Conservation (phyloP, 2,888 invertebrate genomes). For the Polyploca ridens region DNA sequence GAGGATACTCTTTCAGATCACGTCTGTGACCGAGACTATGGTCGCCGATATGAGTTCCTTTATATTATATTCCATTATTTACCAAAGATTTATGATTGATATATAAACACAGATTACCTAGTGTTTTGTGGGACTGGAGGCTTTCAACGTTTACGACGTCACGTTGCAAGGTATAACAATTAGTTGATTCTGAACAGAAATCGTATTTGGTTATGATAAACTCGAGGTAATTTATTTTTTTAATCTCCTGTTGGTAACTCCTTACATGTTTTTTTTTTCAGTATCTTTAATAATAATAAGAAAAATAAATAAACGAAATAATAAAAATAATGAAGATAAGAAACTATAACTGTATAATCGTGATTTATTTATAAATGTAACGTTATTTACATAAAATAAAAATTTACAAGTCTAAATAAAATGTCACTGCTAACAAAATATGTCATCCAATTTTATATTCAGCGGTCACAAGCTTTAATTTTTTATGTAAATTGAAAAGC, state of each 20-base stretch:
- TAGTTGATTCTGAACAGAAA: too few species aligned
- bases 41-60: conserved; percentile 33
- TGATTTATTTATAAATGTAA: too few species aligned
- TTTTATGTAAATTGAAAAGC: conserved; percentile 41
- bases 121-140: not conserved
- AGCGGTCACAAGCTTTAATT: conserved; percentile 16
- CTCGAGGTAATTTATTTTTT: not conserved
- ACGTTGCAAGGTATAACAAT: not conserved
- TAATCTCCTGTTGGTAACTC: too few species aligned
- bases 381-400: not conserved
- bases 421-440: conserved; percentile 24
- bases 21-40: conserved; percentile 39
- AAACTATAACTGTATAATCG: too few species aligned
- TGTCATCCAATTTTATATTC: conserved; percentile 9
- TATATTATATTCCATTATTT: not conserved
- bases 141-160: not conserved
- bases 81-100: not conserved
- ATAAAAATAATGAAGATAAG: too few species aligned
- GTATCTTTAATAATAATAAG: too few species aligned
- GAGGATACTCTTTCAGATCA: conserved; percentile 54
- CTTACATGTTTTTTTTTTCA: too few species aligned
- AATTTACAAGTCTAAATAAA: not conserved
- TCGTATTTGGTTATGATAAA: not conserved
- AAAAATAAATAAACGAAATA: too few species aligned
- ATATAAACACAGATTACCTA: not conserved